Base-by-base conservation (phyloP, 2,113 vertebrate species). In the Laterallus jamaicensis region DNA sequence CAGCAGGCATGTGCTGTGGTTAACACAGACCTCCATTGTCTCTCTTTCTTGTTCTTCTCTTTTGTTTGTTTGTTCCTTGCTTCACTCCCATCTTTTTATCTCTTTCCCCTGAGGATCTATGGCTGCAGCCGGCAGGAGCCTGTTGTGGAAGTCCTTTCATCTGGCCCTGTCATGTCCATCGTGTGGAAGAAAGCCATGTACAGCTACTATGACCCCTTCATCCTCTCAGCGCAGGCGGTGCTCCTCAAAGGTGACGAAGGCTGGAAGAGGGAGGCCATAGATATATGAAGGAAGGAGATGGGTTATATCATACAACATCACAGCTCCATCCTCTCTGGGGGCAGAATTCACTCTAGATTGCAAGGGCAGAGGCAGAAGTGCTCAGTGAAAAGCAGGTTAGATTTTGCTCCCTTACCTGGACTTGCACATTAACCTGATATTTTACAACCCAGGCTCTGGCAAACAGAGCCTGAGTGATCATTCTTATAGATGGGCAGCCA, bases 151-250 rank as follows among this genome's bases (percentile, higher is more conserved):
- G 96, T 99, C 29, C 91, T 99, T 91, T 99, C 99, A 0, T 99
- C 99, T 1, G 98, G 98, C 9, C 97, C 98, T 6, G 95, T 98
- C 97, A 99, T 99, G 99, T 98, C 99, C 0, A 96, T 99, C 82
- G 97, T 99, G 78, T 99, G 99, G 99, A 99, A 99, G 95, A 98
- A 99, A 97, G 98, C 98, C n/a, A 96, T 98, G 82, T 98, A 99
- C 97, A 99, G 98, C 96, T 98, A 98, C 97, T 98, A 98, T 5
- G 98, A 99, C 89, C 98, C 99, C 15, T 99, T 99, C 63, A 88
- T 97, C 56, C 98, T 99, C 86, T 98, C 98, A 0, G 99, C 98
- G 8, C 98, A 98, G 91, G 96, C 92, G 0, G 98, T 99, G 97
- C 96, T 97, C 31, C 96, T 95, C 5, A 84, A 97, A 94, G 98